These are phyloP conservation scores for Cephus runcator DNA, from an alignment of 2,888 invertebrate species.

Conservation along the genomic window DNA sequence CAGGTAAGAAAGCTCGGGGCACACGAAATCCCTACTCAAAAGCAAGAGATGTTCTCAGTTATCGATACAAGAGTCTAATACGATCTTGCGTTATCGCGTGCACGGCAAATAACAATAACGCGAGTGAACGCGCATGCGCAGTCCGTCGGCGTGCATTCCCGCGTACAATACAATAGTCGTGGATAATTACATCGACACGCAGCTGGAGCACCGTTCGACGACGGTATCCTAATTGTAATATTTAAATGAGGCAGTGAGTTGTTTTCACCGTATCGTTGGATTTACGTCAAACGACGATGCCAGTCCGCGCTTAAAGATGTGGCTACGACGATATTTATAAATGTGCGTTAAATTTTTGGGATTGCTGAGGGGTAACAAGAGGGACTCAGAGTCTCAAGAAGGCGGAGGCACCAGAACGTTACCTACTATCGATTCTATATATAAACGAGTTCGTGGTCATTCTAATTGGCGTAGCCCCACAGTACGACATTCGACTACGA, in stretches of 20 bases:
- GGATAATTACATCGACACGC: background rate
- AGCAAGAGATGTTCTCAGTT: background rate
- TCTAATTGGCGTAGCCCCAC: background rate
- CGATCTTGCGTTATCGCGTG: background rate
- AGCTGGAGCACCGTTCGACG: background rate
- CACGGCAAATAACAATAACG: background rate
- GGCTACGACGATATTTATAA: conserved; percentile 19
- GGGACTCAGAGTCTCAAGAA: background rate
- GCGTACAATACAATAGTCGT: background rate
- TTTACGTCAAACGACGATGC: conserved; percentile 3
- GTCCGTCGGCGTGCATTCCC: background rate
- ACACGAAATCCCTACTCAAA: background rate
- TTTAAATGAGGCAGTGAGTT: background rate
- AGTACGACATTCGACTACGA: background rate
- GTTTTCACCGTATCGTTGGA: background rate
- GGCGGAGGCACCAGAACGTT: conserved; percentile 3
- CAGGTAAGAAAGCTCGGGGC: background rate
- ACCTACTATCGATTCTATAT: conserved; percentile 19
- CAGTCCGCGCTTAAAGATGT: background rate
- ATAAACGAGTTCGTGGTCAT: conserved; percentile 11
- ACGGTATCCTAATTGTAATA: background rate
- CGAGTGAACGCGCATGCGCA: background rate
- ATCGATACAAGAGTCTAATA: background rate
- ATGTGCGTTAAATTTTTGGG: conserved; percentile 1
- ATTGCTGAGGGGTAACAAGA: conserved; percentile 2